Evolutionary conservation across 2,797 vertebrate genomes (phyloP).

Genomic region (Melanotaenia parkinsoni): DNA sequence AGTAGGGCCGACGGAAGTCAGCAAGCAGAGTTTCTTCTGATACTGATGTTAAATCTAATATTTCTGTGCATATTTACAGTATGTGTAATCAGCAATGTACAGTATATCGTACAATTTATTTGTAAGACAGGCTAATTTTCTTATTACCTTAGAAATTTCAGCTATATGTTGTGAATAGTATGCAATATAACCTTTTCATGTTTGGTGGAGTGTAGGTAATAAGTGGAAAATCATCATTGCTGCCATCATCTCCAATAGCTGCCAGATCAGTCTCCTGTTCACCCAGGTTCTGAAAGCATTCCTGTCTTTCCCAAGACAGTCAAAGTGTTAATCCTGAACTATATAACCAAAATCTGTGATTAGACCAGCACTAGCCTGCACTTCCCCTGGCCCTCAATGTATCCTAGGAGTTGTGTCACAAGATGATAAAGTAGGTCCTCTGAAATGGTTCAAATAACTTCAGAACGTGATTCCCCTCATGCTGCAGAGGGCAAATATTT

Average conservation of each 20-base stretch:
- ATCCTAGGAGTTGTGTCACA: background rate
- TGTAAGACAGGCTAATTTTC: background rate
- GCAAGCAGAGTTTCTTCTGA: background rate
- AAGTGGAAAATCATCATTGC: background rate
- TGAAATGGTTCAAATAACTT: background rate
- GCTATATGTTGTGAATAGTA: background rate
- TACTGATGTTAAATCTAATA: background rate
- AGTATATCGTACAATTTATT: background rate
- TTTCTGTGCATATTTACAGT: background rate
- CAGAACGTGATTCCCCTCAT: background rate
- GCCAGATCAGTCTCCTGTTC: background rate
- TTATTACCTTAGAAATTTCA: background rate
- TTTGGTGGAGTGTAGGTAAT: background rate
- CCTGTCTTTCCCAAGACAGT: background rate
- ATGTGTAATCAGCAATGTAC: background rate
- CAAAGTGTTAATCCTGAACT: background rate
- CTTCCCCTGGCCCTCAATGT: background rate
- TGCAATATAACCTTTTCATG: background rate
- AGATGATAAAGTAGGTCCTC: background rate
- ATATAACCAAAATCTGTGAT: background rate
- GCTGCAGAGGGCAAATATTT: background rate
- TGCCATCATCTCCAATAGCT: background rate
- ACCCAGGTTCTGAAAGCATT: background rate
- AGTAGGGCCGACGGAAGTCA: too few relatives aligned
- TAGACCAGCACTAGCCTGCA: background rate